A percentile compares a stretch with the other conserved stretches of the same genome.
Conservation (phyloP, 1,140 invertebrate genomes). For the Heliothis subflexa region DNA sequence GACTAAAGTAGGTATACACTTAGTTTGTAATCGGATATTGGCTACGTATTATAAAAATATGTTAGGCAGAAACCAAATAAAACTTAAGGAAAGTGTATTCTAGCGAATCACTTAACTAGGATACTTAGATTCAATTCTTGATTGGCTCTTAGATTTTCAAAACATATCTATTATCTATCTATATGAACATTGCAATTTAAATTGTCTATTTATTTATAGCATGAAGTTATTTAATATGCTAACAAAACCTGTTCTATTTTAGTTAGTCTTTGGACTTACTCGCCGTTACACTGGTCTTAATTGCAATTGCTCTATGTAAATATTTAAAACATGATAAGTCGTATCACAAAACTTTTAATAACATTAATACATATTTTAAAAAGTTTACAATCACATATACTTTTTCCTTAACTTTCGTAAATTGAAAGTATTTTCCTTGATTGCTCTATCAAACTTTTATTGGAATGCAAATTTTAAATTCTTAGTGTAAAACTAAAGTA, state of each 20-base stretch:
- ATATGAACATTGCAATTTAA: background rate
- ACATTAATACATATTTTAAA: too few species aligned
- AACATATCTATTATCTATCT: background rate
- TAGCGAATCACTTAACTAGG: slow-evolving; percentile 34
- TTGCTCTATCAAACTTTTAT: too few species aligned
- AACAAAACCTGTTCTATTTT: slow-evolving; percentile 12
- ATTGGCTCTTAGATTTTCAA: slow-evolving; percentile 11
- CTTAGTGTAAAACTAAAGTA: background rate
- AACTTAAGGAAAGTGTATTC: slow-evolving; percentile 3
- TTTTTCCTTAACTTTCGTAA: too few species aligned
- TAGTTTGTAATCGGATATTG: slow-evolving; percentile 25
- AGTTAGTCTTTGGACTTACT: slow-evolving; percentile 17
- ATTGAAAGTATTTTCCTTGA: too few species aligned
- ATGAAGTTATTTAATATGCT: background rate
- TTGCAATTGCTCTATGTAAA: slow-evolving; percentile 6
- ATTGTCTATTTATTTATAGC: background rate
- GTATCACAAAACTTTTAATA: background rate
- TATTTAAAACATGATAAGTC: background rate
- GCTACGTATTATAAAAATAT: slow-evolving; percentile 7
- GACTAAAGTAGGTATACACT: slow-evolving; percentile 51
- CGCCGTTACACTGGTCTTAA: background rate
- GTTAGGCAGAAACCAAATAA: background rate
- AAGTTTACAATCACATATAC: too few species aligned
- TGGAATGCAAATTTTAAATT: too few species aligned
- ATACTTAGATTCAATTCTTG: slow-evolving; percentile 25